Conservation (phyloP, 2,797 vertebrate species). For the Tenualosa ilisha region DNA sequence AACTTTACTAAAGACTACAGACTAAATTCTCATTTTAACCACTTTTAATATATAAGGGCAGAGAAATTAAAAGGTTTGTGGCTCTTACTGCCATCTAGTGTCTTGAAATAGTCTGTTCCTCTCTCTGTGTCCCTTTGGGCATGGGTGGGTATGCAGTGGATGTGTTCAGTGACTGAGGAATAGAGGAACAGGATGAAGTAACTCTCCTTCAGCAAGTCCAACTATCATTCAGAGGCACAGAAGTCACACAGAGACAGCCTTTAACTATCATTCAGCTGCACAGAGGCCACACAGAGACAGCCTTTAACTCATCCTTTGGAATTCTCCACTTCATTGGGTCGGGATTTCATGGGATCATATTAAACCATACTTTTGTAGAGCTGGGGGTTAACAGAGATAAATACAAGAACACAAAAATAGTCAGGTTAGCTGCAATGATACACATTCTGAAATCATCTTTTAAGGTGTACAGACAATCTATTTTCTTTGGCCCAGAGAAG, state of each 20-base stretch:
- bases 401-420: neutral
- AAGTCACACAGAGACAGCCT: neutral
- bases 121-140: neutral
- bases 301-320: neutral
- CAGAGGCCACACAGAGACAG: neutral
- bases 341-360: neutral
- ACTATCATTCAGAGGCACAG: neutral
- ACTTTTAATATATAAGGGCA: neutral
- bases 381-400: neutral
- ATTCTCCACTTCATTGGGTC: neutral
- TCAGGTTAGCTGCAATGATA: neutral
- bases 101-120: neutral
- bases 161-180: neutral
- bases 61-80: neutral
- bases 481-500: neutral
- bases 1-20: no score
- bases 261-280: neutral
- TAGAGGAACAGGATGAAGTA: neutral
- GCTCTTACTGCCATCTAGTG: conserved; percentile 10
- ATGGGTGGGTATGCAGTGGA: neutral
- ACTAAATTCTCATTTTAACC: neutral
- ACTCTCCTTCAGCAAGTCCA: neutral
- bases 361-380: neutral
- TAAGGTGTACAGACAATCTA: neutral
- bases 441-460: neutral